Evolutionary conservation across 2,113 vertebrate species (phyloP).

Genomic region (Lophotis ruficrista): DNA sequence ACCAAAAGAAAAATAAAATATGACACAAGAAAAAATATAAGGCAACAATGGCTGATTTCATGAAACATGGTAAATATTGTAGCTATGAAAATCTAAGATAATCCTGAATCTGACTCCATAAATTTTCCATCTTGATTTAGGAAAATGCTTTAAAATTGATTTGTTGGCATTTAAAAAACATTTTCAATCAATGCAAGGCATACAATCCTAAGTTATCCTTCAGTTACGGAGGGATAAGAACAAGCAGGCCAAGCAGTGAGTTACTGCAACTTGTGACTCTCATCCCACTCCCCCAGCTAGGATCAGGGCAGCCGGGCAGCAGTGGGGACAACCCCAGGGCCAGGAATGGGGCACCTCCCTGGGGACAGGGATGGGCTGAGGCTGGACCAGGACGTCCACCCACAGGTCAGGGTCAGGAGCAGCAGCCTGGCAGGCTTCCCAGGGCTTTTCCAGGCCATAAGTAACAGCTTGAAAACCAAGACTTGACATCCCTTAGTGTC

Average conservation of each 20-base stretch:
- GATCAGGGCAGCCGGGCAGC: background rate
- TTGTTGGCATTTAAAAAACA: background rate
- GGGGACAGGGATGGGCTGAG: background rate
- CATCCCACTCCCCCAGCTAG: background rate
- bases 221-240: background rate
- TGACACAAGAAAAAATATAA: background rate
- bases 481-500: background rate
- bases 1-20: background rate
- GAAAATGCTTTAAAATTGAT: background rate
- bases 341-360: background rate
- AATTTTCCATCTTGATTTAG: background rate
- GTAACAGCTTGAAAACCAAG: background rate
- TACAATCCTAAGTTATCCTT: background rate
- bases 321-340: background rate
- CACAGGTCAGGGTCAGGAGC: background rate
- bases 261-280: background rate
- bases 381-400: background rate
- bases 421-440: background rate
- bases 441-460: background rate
- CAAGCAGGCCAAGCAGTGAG: background rate
- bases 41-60: background rate
- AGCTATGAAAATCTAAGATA: background rate
- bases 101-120: background rate
- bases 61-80: background rate
- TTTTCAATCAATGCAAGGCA: background rate